Evolutionary conservation across 2,113 vertebrate genomes (phyloP).

Genomic region (Proteles cristata): DNA sequence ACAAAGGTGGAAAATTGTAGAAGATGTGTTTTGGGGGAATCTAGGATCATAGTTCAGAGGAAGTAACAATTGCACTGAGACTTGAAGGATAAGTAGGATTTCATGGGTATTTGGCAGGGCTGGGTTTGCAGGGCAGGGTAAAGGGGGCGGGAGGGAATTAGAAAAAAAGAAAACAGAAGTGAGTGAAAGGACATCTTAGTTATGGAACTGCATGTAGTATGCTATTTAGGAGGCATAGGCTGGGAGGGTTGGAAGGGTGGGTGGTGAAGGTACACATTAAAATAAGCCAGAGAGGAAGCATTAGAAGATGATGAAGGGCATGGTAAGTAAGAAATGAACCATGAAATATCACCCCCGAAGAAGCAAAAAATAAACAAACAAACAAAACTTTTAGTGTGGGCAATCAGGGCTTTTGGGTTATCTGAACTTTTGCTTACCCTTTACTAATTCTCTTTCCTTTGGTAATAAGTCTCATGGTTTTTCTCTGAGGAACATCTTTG

Average conservation of each 20-base stretch:
- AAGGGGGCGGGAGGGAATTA: neutral
- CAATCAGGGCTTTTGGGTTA: neutral
- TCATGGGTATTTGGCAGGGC: neutral
- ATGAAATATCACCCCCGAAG: neutral
- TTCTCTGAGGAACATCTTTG: neutral
- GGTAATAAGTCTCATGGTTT: neutral
- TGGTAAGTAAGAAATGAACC: neutral
- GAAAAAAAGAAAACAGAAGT: neutral
- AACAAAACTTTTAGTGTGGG: neutral
- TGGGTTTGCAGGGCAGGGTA: neutral
- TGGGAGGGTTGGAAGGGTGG: neutral
- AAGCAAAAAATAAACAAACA: neutral
- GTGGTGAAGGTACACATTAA: neutral
- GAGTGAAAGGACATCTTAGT: neutral
- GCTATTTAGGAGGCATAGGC: neutral
- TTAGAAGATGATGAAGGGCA: neutral
- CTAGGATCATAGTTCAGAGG: neutral
- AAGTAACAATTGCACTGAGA: neutral
- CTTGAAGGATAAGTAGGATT: neutral
- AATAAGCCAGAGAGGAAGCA: neutral
- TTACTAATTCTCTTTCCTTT: neutral
- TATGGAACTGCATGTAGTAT: rapidly evolving
- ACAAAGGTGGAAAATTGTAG: neutral
- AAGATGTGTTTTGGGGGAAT: neutral
- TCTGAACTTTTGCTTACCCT: neutral